A percentile compares a stretch with the other conserved stretches of the same genome.
These are phyloP conservation scores for Heliconius sara DNA, from an alignment of 2,888 invertebrate genomes.

Conservation along the genomic window DNA sequence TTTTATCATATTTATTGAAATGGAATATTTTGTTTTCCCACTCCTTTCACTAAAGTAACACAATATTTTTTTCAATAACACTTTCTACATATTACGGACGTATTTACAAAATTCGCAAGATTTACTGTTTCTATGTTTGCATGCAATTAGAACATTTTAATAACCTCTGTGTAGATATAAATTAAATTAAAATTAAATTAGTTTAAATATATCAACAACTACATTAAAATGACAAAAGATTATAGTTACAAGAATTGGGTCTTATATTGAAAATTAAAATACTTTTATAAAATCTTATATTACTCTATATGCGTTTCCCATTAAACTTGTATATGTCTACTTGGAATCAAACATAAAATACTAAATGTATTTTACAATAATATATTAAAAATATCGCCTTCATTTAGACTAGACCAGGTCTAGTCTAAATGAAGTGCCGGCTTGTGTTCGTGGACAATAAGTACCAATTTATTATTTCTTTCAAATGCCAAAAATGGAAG, in stretches of 20 bases:
- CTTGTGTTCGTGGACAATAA: background rate
- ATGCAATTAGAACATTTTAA: background rate
- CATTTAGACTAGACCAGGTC: no score
- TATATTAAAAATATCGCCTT: conserved; percentile 15
- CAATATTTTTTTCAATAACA: background rate
- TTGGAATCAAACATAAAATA: conserved; percentile 1
- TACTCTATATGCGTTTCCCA: background rate
- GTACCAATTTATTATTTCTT: background rate
- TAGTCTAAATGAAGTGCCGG: background rate
- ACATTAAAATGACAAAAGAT: background rate
- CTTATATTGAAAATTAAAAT: background rate
- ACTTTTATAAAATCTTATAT: background rate
- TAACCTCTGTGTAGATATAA: background rate
- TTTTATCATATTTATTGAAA: background rate
- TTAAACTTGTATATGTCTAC: background rate
- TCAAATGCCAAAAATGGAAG: background rate
- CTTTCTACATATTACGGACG: background rate
- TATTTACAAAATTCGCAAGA: conserved; percentile 7
- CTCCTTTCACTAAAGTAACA: background rate
- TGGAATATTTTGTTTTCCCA: background rate
- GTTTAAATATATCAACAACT: background rate
- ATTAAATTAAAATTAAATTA: no score
- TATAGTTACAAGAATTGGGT: background rate
- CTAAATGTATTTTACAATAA: background rate
- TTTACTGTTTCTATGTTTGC: background rate